These are phyloP conservation scores for Noturus placidus DNA, from an alignment of 2,113 vertebrate genomes.

Conservation along the genomic window DNA sequence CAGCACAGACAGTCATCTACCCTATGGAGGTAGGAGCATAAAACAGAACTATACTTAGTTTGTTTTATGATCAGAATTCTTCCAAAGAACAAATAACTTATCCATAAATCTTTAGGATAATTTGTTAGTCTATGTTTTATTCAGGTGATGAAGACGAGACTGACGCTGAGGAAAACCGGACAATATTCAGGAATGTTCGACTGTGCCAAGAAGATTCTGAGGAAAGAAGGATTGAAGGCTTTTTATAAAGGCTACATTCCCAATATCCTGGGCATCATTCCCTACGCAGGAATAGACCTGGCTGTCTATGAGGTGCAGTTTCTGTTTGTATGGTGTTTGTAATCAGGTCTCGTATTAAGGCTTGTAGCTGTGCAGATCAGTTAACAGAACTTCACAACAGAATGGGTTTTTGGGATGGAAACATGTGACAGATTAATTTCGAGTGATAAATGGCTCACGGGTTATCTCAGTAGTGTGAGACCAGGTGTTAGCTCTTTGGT, in stretches of 20 bases:
- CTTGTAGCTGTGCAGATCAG: not conserved
- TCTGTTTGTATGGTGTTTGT: not conserved
- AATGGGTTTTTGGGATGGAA: slow-evolving; percentile 1
- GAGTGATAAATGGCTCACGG: slow-evolving; percentile 1
- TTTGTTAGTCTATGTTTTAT: not conserved
- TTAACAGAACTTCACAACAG: not conserved
- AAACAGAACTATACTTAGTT: not conserved
- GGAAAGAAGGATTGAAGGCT: slow-evolving; percentile 86
- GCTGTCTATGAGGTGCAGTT: slow-evolving; percentile 86
- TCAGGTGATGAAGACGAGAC: slow-evolving; percentile 94
- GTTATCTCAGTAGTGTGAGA: not conserved
- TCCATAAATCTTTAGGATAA: not conserved
- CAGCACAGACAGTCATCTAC: slow-evolving; percentile 94
- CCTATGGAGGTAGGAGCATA: slow-evolving; percentile 90
- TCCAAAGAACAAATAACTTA: not conserved
- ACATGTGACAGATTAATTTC: slow-evolving; percentile 18
- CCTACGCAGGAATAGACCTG: slow-evolving; percentile 96
- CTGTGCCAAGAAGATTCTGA: slow-evolving; percentile 93
- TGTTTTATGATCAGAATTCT: not conserved
- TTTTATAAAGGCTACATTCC: slow-evolving; percentile 98
- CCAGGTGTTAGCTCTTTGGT: slow-evolving; percentile 2
- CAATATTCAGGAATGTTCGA: slow-evolving; percentile 93
- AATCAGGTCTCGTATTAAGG: not conserved
- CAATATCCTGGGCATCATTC: slow-evolving; percentile 96
- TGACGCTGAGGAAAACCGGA: slow-evolving; percentile 94